A percentile compares a stretch with the other conserved stretches of the same genome.
Conservation (phyloP, 2,797 vertebrate species). For the Hephaestus fuliginosus region DNA sequence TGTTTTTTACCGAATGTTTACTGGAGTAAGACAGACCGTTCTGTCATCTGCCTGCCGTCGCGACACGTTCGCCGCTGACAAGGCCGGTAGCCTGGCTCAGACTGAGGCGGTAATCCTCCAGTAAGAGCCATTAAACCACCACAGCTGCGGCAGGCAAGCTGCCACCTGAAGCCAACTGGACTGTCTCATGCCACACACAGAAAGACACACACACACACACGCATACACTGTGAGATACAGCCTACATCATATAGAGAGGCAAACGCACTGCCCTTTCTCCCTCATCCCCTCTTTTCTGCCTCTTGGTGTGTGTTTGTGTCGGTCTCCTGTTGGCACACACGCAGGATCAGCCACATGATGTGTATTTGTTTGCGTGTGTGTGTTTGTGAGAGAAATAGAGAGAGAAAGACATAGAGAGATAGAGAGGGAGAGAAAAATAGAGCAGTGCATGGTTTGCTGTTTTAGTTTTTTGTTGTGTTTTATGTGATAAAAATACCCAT, state of each 20-base stretch:
- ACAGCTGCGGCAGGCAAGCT: conserved; percentile 77
- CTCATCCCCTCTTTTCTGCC: neutral
- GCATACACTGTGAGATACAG: conserved; percentile 19
- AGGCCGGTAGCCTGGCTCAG: conserved; percentile 66
- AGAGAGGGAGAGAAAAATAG: neutral
- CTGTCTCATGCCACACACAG: conserved; percentile 45
- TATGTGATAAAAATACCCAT: neutral
- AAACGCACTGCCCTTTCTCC: conserved; percentile 20
- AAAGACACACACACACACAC: conserved; percentile 15
- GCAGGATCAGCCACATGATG: neutral
- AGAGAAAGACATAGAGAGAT: neutral
- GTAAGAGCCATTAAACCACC: conserved; percentile 81
- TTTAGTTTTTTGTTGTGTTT: conserved; percentile 10
- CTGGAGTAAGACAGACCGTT: conserved; percentile 56
- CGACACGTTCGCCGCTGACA: conserved; percentile 46
- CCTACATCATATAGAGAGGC: conserved; percentile 27
- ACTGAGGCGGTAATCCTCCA: conserved; percentile 77
- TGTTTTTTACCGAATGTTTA: conserved; percentile 50
- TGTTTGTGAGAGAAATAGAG: neutral
- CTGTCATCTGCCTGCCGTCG: conserved; percentile 57
- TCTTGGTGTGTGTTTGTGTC: conserved; percentile 18
- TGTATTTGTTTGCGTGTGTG: neutral
- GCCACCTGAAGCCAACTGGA: conserved; percentile 73
- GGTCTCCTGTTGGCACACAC: neutral
- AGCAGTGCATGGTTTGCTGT: conserved; percentile 20